Conservation (phyloP, 1,140 invertebrate species). For the Hylaeus anthracinus region DNA sequence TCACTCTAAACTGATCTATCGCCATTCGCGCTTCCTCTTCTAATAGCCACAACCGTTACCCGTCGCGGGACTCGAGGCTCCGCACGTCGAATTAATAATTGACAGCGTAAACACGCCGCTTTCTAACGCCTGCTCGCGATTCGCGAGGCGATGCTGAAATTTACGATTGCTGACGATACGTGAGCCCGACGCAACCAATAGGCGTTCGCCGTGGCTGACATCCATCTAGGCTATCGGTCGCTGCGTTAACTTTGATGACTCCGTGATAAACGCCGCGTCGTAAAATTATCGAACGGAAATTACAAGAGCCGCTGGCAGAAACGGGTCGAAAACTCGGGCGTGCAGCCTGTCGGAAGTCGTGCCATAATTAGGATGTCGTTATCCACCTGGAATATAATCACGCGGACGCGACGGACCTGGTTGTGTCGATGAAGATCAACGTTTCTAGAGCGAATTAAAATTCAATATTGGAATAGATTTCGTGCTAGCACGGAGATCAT, state of each 20-base stretch:
- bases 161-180: constrained; percentile 19
- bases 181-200: no score
- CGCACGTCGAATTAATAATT: constrained; percentile 24
- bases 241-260: constrained; percentile 45
- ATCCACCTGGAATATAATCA: constrained; percentile 29
- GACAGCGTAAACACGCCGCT: constrained; percentile 5
- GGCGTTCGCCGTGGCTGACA: constrained; percentile 9
- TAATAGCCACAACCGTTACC: constrained; percentile 1
- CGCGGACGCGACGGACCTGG: not conserved
- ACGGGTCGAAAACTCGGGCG: constrained; percentile 6
- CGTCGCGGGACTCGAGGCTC: not conserved
- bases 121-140: not conserved
- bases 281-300: constrained; percentile 56
- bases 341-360: constrained; percentile 53
- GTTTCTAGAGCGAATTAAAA: constrained; percentile 40
- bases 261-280: constrained; percentile 44
- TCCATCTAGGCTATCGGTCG: constrained; percentile 45
- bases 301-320: constrained; percentile 25
- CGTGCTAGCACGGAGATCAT: no score
- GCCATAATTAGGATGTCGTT: constrained; percentile 51
- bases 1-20: constrained; percentile 7
- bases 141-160: constrained; percentile 5
- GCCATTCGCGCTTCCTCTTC: not conserved
- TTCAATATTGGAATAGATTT: constrained; percentile 38
- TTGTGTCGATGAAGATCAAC: constrained; percentile 22